phyloP scores from a whole-genome alignment of 1,140 invertebrate species.

The Heliconius hewitsoni region DNA sequence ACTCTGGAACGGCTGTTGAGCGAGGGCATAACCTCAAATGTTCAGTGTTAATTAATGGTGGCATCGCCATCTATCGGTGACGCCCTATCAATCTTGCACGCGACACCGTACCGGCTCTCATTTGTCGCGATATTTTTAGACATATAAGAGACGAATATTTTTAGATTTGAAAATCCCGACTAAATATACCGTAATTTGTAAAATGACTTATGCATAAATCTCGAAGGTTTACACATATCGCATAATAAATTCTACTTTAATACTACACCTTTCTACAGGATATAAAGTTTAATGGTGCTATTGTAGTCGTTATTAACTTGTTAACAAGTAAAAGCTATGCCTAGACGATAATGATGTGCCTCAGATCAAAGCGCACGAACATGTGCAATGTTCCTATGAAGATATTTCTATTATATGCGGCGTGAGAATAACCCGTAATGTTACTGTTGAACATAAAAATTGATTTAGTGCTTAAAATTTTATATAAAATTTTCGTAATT shows the following conservation, averaged over 20 bases:
- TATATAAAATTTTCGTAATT: constrained; percentile 44
- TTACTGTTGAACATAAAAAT: constrained; percentile 42
- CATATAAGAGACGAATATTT: constrained; percentile 16
- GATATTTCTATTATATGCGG: constrained; percentile 44
- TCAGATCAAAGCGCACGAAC: constrained; percentile 40
- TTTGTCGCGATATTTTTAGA: constrained; percentile 53
- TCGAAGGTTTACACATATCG: constrained; percentile 29
- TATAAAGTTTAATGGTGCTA: constrained; percentile 45
- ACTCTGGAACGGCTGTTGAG: constrained; percentile 52
- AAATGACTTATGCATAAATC: constrained; percentile 10
- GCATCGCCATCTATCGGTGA: constrained; percentile 65
- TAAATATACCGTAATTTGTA: constrained; percentile 9
- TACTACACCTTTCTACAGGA: constrained; percentile 32
- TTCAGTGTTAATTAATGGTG: constrained; percentile 68
- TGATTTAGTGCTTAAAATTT: constrained; percentile 44
- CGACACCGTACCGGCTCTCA: constrained; percentile 40
- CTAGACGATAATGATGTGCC: constrained; percentile 43
- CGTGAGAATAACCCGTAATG: constrained; percentile 31
- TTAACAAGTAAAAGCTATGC: constrained; percentile 46
- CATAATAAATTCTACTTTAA: constrained; percentile 28
- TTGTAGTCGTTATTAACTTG: constrained; percentile 45
- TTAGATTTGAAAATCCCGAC: constrained; percentile 1
- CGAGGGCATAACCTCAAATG: constrained; percentile 53
- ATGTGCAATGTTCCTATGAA: constrained; percentile 36
- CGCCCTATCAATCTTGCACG: constrained; percentile 65